These are phyloP conservation scores for Macropis europaea DNA, from an alignment of 2,888 invertebrate genomes.

Conservation along the genomic window DNA sequence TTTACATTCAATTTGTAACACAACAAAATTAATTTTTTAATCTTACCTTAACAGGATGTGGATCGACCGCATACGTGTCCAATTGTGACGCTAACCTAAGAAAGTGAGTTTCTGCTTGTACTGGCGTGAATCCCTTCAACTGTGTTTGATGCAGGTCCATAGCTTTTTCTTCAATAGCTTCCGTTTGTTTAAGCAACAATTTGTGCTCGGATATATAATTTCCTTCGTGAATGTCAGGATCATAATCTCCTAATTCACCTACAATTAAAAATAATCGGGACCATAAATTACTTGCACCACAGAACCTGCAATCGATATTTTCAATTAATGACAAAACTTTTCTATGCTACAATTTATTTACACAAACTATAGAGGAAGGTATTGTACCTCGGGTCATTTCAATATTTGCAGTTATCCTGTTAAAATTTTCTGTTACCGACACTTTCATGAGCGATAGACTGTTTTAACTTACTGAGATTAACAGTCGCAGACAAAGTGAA, in stretches of 20 bases:
- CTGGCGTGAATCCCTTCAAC: conserved; percentile 91
- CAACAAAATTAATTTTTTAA: background rate
- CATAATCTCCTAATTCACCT: conserved; percentile 98
- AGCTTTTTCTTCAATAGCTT: conserved; percentile 94
- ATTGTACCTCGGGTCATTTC: too few species aligned
- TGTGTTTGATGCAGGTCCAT: conserved; percentile 94
- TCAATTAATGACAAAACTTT: too few species aligned
- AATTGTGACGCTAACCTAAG: conserved; percentile 94
- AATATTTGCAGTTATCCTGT: too few species aligned
- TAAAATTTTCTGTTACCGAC: too few species aligned
- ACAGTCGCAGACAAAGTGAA: too few species aligned
- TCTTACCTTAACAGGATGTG: conserved; percentile 96
- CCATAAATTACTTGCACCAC: too few species aligned
- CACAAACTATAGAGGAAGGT: too few species aligned
- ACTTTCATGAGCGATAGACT: too few species aligned
- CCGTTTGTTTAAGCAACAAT: conserved; percentile 94
- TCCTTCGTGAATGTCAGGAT: conserved; percentile 91
- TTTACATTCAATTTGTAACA: background rate
- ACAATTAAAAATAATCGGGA: conserved; percentile 1
- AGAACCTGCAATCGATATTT: background rate
- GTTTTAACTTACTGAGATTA: too few species aligned
- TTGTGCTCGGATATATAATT: conserved; percentile 96
- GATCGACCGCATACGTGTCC: conserved; percentile 98
- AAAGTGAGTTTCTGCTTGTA: conserved; percentile 94
- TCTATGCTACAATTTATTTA: too few species aligned